Evolutionary conservation across 1,140 invertebrate genomes (phyloP).

Genomic region (Odontomachus brunneus): DNA sequence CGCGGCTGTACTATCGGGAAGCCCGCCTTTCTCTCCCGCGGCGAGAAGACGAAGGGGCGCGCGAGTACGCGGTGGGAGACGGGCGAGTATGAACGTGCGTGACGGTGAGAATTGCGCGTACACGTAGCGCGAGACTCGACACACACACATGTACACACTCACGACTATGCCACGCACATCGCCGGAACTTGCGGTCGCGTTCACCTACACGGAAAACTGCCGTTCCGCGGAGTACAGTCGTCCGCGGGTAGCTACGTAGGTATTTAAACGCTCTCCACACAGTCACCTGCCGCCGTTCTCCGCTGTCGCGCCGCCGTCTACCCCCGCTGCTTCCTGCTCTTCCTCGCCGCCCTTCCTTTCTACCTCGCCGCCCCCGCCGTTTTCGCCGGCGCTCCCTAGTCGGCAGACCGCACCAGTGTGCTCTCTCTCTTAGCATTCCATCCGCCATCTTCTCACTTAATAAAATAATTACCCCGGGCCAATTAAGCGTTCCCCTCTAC

Average conservation of each 20-base stretch:
- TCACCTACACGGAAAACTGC: conserved; percentile 61
- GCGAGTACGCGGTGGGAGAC: background rate
- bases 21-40: conserved; percentile 25
- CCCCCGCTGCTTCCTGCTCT: conserved; percentile 50
- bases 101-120: conserved; percentile 69
- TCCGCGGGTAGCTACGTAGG: conserved; percentile 64
- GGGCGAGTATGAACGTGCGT: conserved; percentile 39
- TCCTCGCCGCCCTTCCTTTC: conserved; percentile 67
- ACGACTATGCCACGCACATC: conserved; percentile 17
- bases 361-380: conserved; percentile 34
- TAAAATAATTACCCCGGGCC: conserved; percentile 85
- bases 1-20: conserved; percentile 25
- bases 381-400: conserved; percentile 69
- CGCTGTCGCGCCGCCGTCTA: conserved; percentile 34
- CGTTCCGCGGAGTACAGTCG: conserved; percentile 59
- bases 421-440: conserved; percentile 81
- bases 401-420: conserved; percentile 73
- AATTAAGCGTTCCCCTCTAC: conserved; percentile 80
- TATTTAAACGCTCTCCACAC: conserved; percentile 76
- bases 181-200: conserved; percentile 64
- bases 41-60: background rate
- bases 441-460: conserved; percentile 85
- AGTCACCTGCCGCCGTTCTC: conserved; percentile 58
- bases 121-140: conserved; percentile 47
- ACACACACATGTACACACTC: conserved; percentile 35